phyloP scores from a whole-genome alignment of 2,113 vertebrate species.

The Danio rerio region GRCz12tu NC_133183.1:42259501-42260000 shows the following conservation, averaged over 20 bases:
- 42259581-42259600: no score
- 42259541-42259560: no score
- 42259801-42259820: conserved; percentile 8
- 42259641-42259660: background rate
- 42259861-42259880: conserved; percentile 32
- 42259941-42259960: conserved; percentile 17
- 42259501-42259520: no score
- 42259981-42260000: conserved; percentile 36
- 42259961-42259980: conserved; percentile 11
- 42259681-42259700: background rate
- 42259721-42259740: background rate
- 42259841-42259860: conserved; percentile 38
- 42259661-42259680: background rate
- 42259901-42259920: conserved; percentile 23
- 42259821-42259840: conserved; percentile 33
- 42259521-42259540: no score
- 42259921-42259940: conserved; percentile 8
- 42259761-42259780: background rate
- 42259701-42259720: background rate
- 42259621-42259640: no score
- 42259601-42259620: no score
- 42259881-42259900: conserved; percentile 28
- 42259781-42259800: background rate
- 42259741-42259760: background rate
- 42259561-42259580: no score